Conservation (phyloP, 2,797 vertebrate genomes). For the Silurus aristotelis region DNA sequence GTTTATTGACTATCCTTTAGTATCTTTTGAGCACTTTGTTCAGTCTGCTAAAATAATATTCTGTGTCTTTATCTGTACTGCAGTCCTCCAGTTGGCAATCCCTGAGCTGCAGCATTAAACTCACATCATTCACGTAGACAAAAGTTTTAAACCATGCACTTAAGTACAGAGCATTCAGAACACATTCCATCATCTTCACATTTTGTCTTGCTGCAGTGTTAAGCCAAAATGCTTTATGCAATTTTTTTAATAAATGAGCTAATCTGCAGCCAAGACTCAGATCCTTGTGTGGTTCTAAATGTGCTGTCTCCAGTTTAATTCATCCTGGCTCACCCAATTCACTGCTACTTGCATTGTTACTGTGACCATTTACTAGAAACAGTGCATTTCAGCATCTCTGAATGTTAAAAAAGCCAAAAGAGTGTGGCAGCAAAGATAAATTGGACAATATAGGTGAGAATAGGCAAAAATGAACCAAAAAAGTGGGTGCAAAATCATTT, state of each 20-base stretch:
- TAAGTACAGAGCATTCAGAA: neutral
- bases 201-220: too few relatives aligned
- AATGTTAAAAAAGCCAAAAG: slow-evolving; percentile 38
- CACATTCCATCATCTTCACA: too few relatives aligned
- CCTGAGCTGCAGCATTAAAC: neutral
- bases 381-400: slow-evolving; percentile 39
- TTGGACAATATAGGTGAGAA: slow-evolving; percentile 43
- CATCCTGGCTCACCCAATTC: neutral
- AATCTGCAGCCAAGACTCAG: slow-evolving; percentile 19
- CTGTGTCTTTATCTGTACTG: neutral
- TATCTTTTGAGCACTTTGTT: neutral
- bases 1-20: neutral
- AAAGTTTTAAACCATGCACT: neutral
- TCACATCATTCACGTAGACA: neutral
- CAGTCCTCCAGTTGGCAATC: neutral
- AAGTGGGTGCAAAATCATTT: slow-evolving; percentile 59
- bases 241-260: slow-evolving; percentile 16
- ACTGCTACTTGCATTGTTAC: neutral
- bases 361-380: neutral
- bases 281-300: slow-evolving; percentile 18
- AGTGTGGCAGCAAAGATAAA: slow-evolving; percentile 48
- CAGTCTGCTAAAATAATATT: neutral
- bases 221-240: too few relatives aligned
- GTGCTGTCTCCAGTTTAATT: slow-evolving; percentile 12
- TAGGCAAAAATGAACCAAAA: slow-evolving; percentile 46